Percentiles rank a stretch among this genome's conserved stretches.
Conservation (phyloP, 2,888 invertebrate genomes). For the Galeopsomyia nigrocyanea region DNA sequence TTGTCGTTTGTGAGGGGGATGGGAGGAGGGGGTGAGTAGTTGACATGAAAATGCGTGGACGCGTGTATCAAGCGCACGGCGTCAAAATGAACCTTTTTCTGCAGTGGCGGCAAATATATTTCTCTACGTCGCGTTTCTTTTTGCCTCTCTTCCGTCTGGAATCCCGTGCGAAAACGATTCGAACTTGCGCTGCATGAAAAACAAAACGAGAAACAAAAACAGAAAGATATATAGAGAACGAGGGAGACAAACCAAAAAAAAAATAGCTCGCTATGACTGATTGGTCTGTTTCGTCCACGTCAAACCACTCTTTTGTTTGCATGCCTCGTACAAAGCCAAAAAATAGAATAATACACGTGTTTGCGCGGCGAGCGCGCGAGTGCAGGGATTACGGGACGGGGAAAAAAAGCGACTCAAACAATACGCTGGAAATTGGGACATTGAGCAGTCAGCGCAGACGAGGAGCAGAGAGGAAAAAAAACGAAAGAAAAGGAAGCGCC, state of each 20-base stretch:
- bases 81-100: no score
- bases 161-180: no score
- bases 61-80: no score
- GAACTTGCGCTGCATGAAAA: no score
- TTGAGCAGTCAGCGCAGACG: not conserved
- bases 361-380: not conserved
- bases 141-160: no score
- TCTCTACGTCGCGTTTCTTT: no score
- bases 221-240: no score
- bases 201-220: no score
- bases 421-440: conserved; percentile 25
- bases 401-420: not conserved
- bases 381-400: conserved; percentile 1
- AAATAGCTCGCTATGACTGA: conserved; percentile 20
- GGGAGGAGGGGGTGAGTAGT: no score
- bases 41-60: no score
- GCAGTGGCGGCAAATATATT: no score
- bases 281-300: conserved; percentile 27
- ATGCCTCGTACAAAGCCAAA: conserved; percentile 21
- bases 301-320: conserved; percentile 29
- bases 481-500: not conserved
- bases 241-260: not conserved
- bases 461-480: not conserved
- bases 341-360: conserved; percentile 26
- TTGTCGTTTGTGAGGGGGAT: no score